Evolutionary conservation across 2,797 vertebrate species (phyloP), one percentile per base, ranked within the genome.

Genomic region (Cyprinodon diabolis): DNA sequence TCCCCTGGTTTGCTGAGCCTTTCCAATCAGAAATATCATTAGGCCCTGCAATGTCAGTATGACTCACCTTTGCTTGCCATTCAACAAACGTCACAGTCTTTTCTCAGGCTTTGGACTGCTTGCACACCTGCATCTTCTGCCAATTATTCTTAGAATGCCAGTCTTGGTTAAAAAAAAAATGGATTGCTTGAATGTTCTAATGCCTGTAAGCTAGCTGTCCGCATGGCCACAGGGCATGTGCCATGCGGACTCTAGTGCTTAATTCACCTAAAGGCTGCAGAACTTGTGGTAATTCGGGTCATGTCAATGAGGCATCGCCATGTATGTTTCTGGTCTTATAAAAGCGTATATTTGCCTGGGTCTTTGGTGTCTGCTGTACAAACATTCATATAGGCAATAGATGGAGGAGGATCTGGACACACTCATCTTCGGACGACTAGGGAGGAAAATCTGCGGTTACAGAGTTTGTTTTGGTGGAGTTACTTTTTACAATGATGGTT

Each of bases 11-110:
- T 78, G 78, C 76, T 75, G 66, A 71, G 84, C 83, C 57, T 85
- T 79, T 83, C 87, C 82, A 81, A 86, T 86, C 72, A 89, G 86
- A 85, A 86, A 81, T 86, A 89, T 88, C 87, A 91, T 88, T 90
- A 89, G 48, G 76, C 79, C 82, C 74, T 79, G 69, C 79, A 58
- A 79, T 84, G 89, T 80, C 85, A 78, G 84, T 65, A 85, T 93
- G 92, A 93, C 90, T 93, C 93, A 93, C 85, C 88, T 93, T 87
- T 82, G 85, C 90, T 92, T 92, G 93, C 87, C 86, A 92, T 93
- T 93, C 88, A 15, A 80, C 80, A 88, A 80, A 72, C 84, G 84
- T 93, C 84, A 76, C 75, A 78, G 87, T 89, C 82, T 73, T 72
- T 78, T 85, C 76, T 83, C 74, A 70, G 76, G 89, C 87, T 82